Percentiles rank a stretch among this genome's conserved stretches.
Evolutionary conservation across 2,888 invertebrate genomes (phyloP).

Genomic region (Chouioia cunea): DNA sequence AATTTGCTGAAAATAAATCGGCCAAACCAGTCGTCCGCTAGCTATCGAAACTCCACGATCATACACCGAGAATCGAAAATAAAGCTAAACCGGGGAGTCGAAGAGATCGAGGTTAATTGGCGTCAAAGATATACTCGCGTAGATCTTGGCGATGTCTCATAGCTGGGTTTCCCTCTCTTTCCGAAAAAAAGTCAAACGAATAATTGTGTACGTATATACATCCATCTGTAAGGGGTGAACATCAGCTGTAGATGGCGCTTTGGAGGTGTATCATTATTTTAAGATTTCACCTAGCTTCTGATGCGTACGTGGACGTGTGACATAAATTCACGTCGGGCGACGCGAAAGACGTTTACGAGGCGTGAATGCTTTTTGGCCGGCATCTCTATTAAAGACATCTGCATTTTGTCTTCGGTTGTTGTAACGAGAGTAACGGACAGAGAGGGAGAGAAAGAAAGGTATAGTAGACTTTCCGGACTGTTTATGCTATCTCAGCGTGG

Average conservation of each 20-base stretch:
- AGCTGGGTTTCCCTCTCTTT: too few relatives aligned
- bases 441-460: too few relatives aligned
- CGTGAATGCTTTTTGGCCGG: conserved; percentile 26
- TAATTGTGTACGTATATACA: too few relatives aligned
- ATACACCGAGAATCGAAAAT: conserved; percentile 26
- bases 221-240: too few relatives aligned
- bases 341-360: conserved; percentile 40
- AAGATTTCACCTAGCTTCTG: too few relatives aligned
- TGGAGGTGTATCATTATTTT: conserved; percentile 19
- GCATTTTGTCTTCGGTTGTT: conserved; percentile 34
- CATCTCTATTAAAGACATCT: conserved; percentile 24
- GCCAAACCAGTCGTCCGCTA: neutral
- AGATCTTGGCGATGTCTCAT: too few relatives aligned
- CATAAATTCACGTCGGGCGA: neutral
- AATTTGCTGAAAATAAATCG: conserved; percentile 42
- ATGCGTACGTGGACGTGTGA: neutral
- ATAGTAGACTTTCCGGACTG: neutral
- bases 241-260: too few relatives aligned
- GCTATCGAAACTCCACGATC: neutral
- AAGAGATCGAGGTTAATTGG: conserved; percentile 43
- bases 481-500: neutral
- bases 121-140: neutral
- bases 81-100: conserved; percentile 25
- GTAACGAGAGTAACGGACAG: neutral
- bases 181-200: too few relatives aligned